phyloP scores from a whole-genome alignment of 2,888 invertebrate species.

The Rapana venosa region DNA sequence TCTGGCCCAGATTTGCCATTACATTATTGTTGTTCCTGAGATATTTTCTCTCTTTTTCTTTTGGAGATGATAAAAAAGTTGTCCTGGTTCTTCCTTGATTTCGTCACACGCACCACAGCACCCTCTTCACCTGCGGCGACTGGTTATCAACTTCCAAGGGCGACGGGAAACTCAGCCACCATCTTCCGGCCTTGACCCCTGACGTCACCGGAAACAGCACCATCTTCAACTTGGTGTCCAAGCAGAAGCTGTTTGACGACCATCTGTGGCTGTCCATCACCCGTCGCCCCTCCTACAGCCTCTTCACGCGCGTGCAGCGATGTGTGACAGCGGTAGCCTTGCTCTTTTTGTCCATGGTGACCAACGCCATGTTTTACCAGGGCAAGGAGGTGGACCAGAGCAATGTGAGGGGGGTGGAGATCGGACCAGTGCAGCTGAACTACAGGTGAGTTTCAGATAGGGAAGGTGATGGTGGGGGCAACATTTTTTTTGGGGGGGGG shows the following conservation, averaged over 20 bases:
- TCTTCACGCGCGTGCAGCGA: constrained; percentile 61
- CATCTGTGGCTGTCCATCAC: constrained; percentile 60
- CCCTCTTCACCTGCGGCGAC: constrained; percentile 55
- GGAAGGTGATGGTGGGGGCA: not conserved
- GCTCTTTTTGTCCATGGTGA: constrained; percentile 59
- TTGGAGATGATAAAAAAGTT: too few relatives aligned
- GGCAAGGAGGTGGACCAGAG: constrained; percentile 43
- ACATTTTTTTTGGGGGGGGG: not conserved
- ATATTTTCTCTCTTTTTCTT: too few relatives aligned
- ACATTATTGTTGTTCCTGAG: too few relatives aligned
- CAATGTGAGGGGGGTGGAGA: constrained; percentile 31
- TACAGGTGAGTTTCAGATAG: constrained; percentile 44
- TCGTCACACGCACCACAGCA: constrained; percentile 43
- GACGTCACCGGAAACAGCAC: constrained; percentile 36
- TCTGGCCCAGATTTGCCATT: too few relatives aligned
- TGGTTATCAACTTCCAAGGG: constrained; percentile 57
- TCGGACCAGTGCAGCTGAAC: constrained; percentile 55
- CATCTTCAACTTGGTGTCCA: constrained; percentile 52
- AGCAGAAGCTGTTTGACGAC: constrained; percentile 56
- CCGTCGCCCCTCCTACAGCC: constrained; percentile 56
- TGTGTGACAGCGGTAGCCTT: constrained; percentile 55
- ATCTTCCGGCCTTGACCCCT: constrained; percentile 49
- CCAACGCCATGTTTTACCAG: constrained; percentile 63
- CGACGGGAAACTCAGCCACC: constrained; percentile 53
- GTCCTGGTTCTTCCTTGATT: too few relatives aligned